A percentile compares a stretch with the other conserved stretches of the same genome.
phyloP scores from a whole-genome alignment of 2,797 vertebrate genomes.

The Paratrypauchen microcephalus region DNA sequence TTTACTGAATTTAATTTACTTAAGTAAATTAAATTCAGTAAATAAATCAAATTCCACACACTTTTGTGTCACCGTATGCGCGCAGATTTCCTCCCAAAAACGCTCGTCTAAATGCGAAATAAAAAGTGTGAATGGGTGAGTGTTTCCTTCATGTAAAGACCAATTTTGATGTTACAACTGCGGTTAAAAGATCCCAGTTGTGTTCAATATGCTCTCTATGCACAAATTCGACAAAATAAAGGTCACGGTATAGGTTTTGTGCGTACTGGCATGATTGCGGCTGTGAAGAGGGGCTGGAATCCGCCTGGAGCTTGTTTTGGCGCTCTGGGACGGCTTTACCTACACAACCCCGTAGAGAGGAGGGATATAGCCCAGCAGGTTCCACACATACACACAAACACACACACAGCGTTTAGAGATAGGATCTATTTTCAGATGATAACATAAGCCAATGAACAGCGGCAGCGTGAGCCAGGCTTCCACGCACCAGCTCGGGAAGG shows the following conservation, averaged over 20 bases:
- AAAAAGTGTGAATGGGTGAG: too few species aligned
- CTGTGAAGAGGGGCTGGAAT: constrained; percentile 25
- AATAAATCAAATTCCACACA: too few species aligned
- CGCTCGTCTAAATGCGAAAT: too few species aligned
- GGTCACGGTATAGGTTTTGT: background rate
- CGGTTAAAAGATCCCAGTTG: background rate
- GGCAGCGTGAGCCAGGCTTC: constrained; percentile 23
- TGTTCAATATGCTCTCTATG: too few species aligned
- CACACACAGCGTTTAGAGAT: constrained; percentile 33
- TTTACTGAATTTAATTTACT: too few species aligned
- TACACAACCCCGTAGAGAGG: constrained; percentile 33
- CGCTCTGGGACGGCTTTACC: constrained; percentile 33
- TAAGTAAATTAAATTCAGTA: too few species aligned
- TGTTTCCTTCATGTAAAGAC: too few species aligned
- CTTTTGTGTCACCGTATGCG: too few species aligned
- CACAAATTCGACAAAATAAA: background rate
- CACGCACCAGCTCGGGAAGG: background rate
- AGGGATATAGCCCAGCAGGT: constrained; percentile 49
- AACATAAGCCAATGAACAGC: constrained; percentile 35
- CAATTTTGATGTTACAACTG: too few species aligned
- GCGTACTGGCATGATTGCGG: background rate
- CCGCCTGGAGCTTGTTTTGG: constrained; percentile 36
- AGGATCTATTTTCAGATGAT: constrained; percentile 42
- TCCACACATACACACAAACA: background rate
- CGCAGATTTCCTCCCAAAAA: too few species aligned